Evolutionary conservation across 2,888 invertebrate genomes (phyloP), one percentile per base, ranked within the genome.

Genomic region (Zygogramma bicolorata): DNA sequence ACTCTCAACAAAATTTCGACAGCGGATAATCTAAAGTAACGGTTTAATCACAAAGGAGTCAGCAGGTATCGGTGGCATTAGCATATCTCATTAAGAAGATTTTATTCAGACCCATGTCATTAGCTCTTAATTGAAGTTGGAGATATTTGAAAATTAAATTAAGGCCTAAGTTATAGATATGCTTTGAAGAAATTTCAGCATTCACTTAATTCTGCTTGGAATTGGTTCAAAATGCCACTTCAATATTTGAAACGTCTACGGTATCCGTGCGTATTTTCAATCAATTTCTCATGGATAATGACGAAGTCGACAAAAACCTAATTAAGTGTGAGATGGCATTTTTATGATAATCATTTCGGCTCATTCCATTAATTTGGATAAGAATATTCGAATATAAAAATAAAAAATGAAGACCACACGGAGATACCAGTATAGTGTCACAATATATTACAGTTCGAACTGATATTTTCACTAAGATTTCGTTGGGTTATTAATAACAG

Each of bases 101-200:
- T 53, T 27, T 6, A 27, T 22, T 53, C 53, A 13, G 25, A 3
- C 22, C 25, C 25, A 5, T 13, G 15, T 3, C 27, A 53, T 53
- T 53, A 53, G 22, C 53, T 53, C 53, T 53, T 53, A 53, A 53
- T 53, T 53, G 53, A 27, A 53, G 25, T 53, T 53, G 53, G 27
- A 53, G 27, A 53, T 53, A 53, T 53, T 53, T 27, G 53, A 7
- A 27, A 53, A 53, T 53, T 25, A 15, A 53, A 53, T 53, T 53
- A 53, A 53, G 53, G 53, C 27, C 53, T 27, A 8, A 53, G 53
- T 53, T 53, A 53, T 53, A 10, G 53, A 53, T 53, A 53, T 27
- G 22, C 27, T 53, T 3, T 1, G 53, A 7, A 53, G 7, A 8
- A 25, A n/a, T 27, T 53, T 53, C 53, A 22, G 53, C 22, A 27